A percentile compares a stretch with the other conserved stretches of the same genome.
Evolutionary conservation across 2,797 vertebrate genomes (phyloP).

Genomic region (Cheracebus regulus): DNA sequence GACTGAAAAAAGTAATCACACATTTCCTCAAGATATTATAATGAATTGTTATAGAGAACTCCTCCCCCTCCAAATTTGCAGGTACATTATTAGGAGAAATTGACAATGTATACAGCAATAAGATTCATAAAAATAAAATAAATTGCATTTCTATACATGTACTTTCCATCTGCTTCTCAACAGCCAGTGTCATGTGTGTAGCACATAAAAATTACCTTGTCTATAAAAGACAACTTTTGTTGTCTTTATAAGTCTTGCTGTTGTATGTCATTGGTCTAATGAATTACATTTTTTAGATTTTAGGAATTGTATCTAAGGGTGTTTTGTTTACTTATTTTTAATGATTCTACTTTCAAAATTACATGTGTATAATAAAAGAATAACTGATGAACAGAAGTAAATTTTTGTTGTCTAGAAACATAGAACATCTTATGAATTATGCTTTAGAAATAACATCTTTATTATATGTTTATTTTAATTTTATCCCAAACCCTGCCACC

Average conservation of each 20-base stretch:
- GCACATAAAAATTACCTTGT: neutral
- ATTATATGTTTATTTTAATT: neutral
- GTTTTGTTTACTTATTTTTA: neutral
- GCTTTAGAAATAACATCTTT: neutral
- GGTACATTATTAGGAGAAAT: neutral
- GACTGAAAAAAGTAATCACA: neutral
- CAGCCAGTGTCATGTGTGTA: neutral
- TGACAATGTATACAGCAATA: neutral
- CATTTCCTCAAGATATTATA: neutral
- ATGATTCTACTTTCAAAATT: neutral
- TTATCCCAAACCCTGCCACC: neutral
- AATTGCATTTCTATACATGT: neutral
- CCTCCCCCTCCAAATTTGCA: neutral
- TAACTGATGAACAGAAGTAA: neutral
- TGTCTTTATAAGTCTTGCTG: neutral
- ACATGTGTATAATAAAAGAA: neutral
- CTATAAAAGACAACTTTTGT: constrained; percentile 24
- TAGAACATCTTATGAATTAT: neutral
- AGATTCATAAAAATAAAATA: neutral
- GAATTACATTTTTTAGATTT: neutral
- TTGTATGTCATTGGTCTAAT: neutral
- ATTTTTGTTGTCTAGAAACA: neutral
- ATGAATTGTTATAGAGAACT: neutral
- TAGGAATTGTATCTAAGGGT: neutral
- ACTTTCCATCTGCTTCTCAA: neutral